Evolutionary conservation across 1,140 invertebrate species (phyloP), one percentile per base, ranked within the genome.

Genomic region (Drosophila jambulina): DNA sequence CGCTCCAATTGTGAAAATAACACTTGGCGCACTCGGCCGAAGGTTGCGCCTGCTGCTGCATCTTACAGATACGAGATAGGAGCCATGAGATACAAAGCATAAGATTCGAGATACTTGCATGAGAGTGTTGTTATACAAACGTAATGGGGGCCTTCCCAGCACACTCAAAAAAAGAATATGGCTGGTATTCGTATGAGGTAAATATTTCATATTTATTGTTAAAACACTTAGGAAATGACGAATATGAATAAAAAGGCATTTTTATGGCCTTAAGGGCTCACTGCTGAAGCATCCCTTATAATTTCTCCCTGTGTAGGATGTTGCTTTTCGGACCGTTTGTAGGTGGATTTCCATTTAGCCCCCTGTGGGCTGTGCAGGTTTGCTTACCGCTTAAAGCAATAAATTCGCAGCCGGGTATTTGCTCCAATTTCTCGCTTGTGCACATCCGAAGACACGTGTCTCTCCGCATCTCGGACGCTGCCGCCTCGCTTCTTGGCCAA

Each of bases 1-100:
- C 70, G 85, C 85, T 88, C 81, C 85, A 88, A 84, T 88, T 81
- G 85, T 88, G 85, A 90, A 88, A 90, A 88, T 87, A 90, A 84
- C 84, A 87, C 84, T 87, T 87, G 84, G 80, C 77, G 75, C 61
- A 90, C 85, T 88, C 71, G 40, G 23, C 17, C 70, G 85, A 88
- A 88, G 85, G 85, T 85, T 88, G 65, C 49, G 27, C 49, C 29
- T 46, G 67, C 57, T 71, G 68, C 63, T 71, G 67, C 54, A 82
- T 88, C 76, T 82, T 48, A 43, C 42, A 51, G 65, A 27, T 46
- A 68, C 54, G 49, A 60, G 34, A 32, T 45, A 43, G 46, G 27
- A 59, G 42, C 25, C 34, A 38, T 21, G 25, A 68, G 36, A 46
- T 38, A 53, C 32, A 8, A 54, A 7, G 64, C 27, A 53, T 5